A percentile compares a stretch with the other conserved stretches of the same genome.
Conservation (phyloP, 2,888 invertebrate species). For the Bellardia bayeri region DNA sequence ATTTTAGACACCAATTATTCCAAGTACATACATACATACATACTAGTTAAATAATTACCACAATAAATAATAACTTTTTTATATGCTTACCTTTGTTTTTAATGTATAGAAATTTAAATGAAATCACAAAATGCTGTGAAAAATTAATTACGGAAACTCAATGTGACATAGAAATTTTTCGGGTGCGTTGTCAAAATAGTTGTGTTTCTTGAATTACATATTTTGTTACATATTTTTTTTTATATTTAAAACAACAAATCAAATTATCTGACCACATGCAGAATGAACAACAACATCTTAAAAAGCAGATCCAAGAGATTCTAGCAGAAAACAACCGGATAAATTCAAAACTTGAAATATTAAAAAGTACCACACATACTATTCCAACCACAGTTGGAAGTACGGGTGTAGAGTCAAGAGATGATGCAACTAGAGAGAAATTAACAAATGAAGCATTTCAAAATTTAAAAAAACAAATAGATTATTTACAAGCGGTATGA, state of each 20-base stretch:
- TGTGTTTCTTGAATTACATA: slow-evolving; percentile 7
- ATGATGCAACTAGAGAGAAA: slow-evolving; percentile 77
- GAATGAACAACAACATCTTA: slow-evolving; percentile 80
- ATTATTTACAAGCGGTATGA: slow-evolving; percentile 80
- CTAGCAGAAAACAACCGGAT: slow-evolving; percentile 82
- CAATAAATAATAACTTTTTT: background rate
- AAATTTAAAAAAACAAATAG: slow-evolving; percentile 83
- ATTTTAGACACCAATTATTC: slow-evolving; percentile 16
- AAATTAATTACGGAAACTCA: slow-evolving; percentile 78
- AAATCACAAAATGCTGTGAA: slow-evolving; percentile 78
- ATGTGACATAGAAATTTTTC: slow-evolving; percentile 78
- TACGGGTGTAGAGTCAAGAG: slow-evolving; percentile 67
- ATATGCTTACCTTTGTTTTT: background rate
- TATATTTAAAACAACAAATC: slow-evolving; percentile 23
- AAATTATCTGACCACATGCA: slow-evolving; percentile 64
- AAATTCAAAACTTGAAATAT: slow-evolving; percentile 77
- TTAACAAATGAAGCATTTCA: slow-evolving; percentile 80
- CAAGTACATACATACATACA: slow-evolving; percentile 39
- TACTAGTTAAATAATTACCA: background rate
- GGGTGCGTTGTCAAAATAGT: slow-evolving; percentile 72
- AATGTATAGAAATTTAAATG: slow-evolving; percentile 57
- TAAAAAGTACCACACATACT: slow-evolving; percentile 68
- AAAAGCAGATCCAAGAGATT: slow-evolving; percentile 80
- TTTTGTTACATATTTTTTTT: slow-evolving; percentile 27
- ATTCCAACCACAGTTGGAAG: slow-evolving; percentile 62